Base-by-base conservation (phyloP, 2,888 invertebrate genomes). In the Zootermopsis nevadensis region DNA sequence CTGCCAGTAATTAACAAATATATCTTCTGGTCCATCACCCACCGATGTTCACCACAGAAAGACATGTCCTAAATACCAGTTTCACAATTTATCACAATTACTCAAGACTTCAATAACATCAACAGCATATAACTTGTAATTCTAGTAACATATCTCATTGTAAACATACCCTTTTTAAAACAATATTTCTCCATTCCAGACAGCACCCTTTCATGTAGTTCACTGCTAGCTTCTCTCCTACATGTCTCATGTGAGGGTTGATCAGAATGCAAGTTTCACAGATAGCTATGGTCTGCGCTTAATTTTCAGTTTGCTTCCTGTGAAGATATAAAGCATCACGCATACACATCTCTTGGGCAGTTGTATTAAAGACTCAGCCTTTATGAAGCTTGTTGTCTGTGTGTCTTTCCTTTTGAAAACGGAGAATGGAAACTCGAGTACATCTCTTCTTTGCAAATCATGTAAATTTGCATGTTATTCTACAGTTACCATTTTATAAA, bases 81-180 rank as follows among this genome's bases (percentile, higher is more conserved):
- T 60, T 60, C 60, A 12, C 15, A 48, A 8, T 27, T 60, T 60
- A 60, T 74, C 74, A 74, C 74, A 74, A 74, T 74, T 74, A 74
- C n/a, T n/a, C 74, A 74, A n/a, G 24, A 74, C 38, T 74, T 74
- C 42, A 74, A 74, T 42, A 74, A 74, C 74, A 74, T 74, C n/a
- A 74, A 74, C 74, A 74, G 38, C 38, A 74, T n/a, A 38, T 74
- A 74, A 74, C 74, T 74, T 74, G 74, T 38, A 22, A 74, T 38
- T 74, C 22, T 38, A 38, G 38, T 74, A 74, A 74, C 42, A n/a
- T 74, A 74, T 74, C 74, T 38, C 74, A 38, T 74, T 74, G n/a
- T 74, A n/a, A 74, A 74, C 35, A 74, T 74, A 38, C n/a, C 38
- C 42, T 74, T 35, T 15, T 74, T 12, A 24, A 74, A 42, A 8